Percentiles rank a stretch among this genome's conserved stretches.
These are phyloP conservation scores for Neoascia interrupta DNA, from an alignment of 2,888 invertebrate species.

Conservation along the genomic window DNA sequence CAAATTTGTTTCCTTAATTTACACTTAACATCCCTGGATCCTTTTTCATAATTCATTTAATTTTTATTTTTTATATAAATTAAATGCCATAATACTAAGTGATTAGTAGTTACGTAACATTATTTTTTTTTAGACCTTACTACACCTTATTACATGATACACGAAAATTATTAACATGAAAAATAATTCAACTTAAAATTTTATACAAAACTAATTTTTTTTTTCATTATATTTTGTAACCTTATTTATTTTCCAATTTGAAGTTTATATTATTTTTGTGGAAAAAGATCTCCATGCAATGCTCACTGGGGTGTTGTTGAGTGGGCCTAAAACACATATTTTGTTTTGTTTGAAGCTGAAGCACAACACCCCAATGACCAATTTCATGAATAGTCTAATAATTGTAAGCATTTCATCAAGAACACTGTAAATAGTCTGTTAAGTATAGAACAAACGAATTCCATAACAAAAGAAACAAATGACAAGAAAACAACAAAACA, in stretches of 20 bases:
- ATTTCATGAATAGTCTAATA: constrained; percentile 8
- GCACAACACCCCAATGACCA: constrained; percentile 51
- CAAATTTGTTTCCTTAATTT: constrained; percentile 42
- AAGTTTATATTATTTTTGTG: too few relatives aligned
- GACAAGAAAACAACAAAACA: too few relatives aligned
- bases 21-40: background rate
- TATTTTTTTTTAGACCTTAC: background rate
- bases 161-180: constrained; percentile 10
- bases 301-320: constrained; percentile 53
- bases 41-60: constrained; percentile 10
- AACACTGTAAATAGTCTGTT: constrained; percentile 56
- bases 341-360: background rate
- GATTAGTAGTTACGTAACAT: constrained; percentile 42
- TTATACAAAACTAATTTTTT: background rate
- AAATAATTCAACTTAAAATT: constrained; percentile 4
- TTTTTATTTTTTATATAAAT: constrained; percentile 5
- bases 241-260: constrained; percentile 20
- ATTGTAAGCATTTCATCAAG: background rate
- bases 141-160: constrained; percentile 48
- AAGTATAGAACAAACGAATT: constrained; percentile 27
- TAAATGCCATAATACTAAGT: constrained; percentile 62
- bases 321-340: too few relatives aligned
- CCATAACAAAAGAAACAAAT: constrained; percentile 13
- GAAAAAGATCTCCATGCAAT: constrained; percentile 38
- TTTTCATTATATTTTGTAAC: constrained; percentile 6